These are phyloP conservation scores for Falco cherrug DNA, from an alignment of 2,797 vertebrate genomes.

Conservation along the genomic window DNA sequence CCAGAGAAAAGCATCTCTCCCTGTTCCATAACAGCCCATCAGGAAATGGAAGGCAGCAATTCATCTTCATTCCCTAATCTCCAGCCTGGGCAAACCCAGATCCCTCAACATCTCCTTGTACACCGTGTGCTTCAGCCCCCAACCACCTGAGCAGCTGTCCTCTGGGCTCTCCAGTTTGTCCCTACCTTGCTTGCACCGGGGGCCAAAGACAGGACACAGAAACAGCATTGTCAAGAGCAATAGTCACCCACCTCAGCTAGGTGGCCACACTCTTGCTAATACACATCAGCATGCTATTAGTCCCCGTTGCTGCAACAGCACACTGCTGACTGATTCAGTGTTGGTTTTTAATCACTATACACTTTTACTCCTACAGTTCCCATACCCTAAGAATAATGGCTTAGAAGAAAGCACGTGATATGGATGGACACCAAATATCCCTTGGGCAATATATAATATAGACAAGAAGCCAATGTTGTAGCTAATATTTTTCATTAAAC, in stretches of 20 bases:
- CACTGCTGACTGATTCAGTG: fast-evolving
- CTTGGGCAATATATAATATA: not conserved
- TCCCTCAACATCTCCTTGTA: not conserved
- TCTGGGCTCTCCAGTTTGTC: not conserved
- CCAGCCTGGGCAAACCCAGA: not conserved
- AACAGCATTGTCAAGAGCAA: not conserved
- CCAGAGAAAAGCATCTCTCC: not conserved
- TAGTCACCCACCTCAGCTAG: fast-evolving
- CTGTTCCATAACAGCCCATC: not conserved
- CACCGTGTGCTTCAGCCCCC: fast-evolving
- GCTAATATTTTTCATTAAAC: not conserved
- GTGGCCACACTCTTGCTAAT: not conserved
- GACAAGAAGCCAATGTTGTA: not conserved
- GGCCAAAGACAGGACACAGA: not conserved
- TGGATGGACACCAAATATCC: not conserved
- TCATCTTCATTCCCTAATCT: not conserved
- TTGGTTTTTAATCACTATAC: not conserved
- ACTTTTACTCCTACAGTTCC: not conserved
- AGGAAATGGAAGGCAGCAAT: not conserved
- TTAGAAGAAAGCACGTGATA: not conserved
- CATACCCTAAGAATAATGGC: not conserved
- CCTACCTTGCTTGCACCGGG: not conserved
- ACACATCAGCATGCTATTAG: not conserved
- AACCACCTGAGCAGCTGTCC: not conserved
- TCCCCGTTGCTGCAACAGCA: not conserved